Evolutionary conservation across 2,797 vertebrate genomes (phyloP), one percentile per base, ranked within the genome.

Genomic region (Sebastes alutus): DNA sequence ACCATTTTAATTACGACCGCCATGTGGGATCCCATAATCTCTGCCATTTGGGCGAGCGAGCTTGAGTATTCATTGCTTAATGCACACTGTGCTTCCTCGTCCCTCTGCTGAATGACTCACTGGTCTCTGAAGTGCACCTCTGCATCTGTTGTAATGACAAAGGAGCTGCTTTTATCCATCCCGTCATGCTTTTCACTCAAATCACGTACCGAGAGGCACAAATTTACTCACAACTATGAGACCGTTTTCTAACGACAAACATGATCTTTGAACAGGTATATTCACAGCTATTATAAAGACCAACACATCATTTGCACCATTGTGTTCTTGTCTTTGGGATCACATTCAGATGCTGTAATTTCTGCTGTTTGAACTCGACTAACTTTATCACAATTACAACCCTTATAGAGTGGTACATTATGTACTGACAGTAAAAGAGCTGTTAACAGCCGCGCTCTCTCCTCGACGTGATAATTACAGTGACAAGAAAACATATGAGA

Each of bases 391-490:
- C 67, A 88, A 83, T 87, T 85, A 80, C 27, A 88, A 78, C 29
- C 63, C 29, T 74, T 71, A 42, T 54, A 65, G 56, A 72, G 71
- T 30, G 65, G 69, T 64, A 66, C 78, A 85, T 75, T 84, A 86
- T 91, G 82, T 56, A 30, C 76, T 76, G 82, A 82, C 83, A 69
- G 77, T 42, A 77, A 77, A 60, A 68, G 75, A 87, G 84, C 78
- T 52, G 76, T 75, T 64, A 85, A 86, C 77, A 86, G 81, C 56
- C 1, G 5, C 22, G 20, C 55, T 79, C 62, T 69, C 54, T 77
- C 56, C 49, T 77, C 65, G 77, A 78, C 83, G 66, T 58, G 60
- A 82, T 94, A 88, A 93, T 92, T 90, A 83, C 42, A 16, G 72
- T 78, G 92, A 72, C 70, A 76, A 67, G 38, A 60, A 80, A 80